Conservation (phyloP, 2,113 vertebrate species). For the Anthoscopus minutus region DNA sequence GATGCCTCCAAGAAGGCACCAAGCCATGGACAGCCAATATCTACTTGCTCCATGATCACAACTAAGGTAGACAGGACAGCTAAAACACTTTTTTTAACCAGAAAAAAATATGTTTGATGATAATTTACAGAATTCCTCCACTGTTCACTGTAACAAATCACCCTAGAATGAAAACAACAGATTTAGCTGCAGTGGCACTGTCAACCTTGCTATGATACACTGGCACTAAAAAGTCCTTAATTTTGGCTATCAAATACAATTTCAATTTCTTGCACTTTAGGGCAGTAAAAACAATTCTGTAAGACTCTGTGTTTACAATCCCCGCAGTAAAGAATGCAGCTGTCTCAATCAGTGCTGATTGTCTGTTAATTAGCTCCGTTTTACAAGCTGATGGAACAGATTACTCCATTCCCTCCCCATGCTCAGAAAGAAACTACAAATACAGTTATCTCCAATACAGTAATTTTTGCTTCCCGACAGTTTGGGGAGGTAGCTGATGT, state of each 20-base stretch:
- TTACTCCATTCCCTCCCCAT: slow-evolving; percentile 72
- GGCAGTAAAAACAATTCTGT: slow-evolving; percentile 39
- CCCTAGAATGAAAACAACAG: slow-evolving; percentile 56
- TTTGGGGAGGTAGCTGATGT: not conserved
- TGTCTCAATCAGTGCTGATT: slow-evolving; percentile 75
- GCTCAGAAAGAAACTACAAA: slow-evolving; percentile 39
- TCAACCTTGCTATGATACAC: slow-evolving; percentile 45
- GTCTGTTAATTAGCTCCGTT: slow-evolving; percentile 78
- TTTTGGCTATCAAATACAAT: slow-evolving; percentile 39
- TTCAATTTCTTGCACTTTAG: slow-evolving; percentile 35
- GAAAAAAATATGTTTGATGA: slow-evolving; percentile 13
- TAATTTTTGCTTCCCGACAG: not conserved
- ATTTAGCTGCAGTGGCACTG: slow-evolving; percentile 35
- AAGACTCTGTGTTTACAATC: slow-evolving; percentile 34
- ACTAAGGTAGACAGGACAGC: not conserved
- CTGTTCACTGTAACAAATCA: slow-evolving; percentile 16
- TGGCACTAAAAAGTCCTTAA: slow-evolving; percentile 47
- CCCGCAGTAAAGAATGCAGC: slow-evolving; percentile 62
- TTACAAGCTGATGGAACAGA: slow-evolving; percentile 82
- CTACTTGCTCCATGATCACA: not conserved
- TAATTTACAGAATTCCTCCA: slow-evolving; percentile 54
- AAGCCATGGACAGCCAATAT: fast-evolving
- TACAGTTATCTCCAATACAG: slow-evolving; percentile 50
- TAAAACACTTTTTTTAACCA: not conserved
- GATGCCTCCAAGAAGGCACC: not conserved